A percentile compares a stretch with the other conserved stretches of the same genome.
phyloP scores from a whole-genome alignment of 2,888 invertebrate species.

The Rhorus exstirpatorius region DNA sequence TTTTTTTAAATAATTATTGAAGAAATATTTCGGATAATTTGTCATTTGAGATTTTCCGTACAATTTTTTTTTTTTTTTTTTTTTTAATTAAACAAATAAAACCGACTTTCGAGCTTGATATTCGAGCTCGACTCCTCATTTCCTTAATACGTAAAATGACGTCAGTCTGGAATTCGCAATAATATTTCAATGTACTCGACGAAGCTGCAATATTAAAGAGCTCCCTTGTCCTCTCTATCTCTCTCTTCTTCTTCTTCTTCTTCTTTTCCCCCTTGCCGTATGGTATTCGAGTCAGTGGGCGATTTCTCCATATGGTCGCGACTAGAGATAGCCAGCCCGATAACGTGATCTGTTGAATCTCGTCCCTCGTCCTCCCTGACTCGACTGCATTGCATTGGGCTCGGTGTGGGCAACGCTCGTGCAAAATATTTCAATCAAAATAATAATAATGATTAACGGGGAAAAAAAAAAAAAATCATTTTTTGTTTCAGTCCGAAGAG shows the following conservation, averaged over 20 bases:
- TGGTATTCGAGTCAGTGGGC: conserved; percentile 54
- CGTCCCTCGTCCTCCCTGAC: conserved; percentile 21
- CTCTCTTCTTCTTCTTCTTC: neutral
- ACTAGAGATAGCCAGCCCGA: conserved; percentile 50
- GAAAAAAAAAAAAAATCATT: too few relatives aligned
- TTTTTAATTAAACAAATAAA: too few relatives aligned
- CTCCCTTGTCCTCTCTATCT: conserved; percentile 1
- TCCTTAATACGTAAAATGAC: conserved; percentile 4
- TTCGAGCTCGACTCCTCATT: too few relatives aligned
- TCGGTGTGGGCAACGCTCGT: conserved; percentile 1
- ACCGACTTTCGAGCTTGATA: neutral
- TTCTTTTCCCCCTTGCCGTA: neutral
- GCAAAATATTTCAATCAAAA: neutral
- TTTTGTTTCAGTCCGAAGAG: conserved; percentile 92
- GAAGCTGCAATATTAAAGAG: conserved; percentile 22
- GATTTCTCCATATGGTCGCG: conserved; percentile 48
- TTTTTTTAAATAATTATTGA: too few relatives aligned
- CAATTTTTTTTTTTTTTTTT: too few relatives aligned
- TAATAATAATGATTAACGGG: conserved; percentile 7
- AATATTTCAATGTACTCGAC: conserved; percentile 28
- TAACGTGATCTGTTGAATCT: conserved; percentile 38
- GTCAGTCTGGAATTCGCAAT: conserved; percentile 26
- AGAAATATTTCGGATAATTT: too few relatives aligned
- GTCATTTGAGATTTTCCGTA: too few relatives aligned
- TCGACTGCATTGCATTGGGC: conserved; percentile 3